These are phyloP conservation scores for Aphaenogaster rudis DNA, from an alignment of 1,140 invertebrate genomes.

Conservation along the genomic window DNA sequence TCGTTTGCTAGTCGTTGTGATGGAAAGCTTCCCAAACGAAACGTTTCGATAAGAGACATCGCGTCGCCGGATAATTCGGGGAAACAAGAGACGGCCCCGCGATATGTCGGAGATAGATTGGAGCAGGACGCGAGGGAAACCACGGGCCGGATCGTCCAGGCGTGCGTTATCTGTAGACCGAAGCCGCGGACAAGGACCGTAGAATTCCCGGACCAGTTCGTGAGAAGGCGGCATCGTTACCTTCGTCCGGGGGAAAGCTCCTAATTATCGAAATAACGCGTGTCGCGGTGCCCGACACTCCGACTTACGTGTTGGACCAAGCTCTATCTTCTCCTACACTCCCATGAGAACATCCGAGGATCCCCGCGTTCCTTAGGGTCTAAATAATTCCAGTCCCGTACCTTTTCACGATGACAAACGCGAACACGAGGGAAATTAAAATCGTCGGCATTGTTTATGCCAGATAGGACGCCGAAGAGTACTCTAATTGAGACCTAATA, in stretches of 20 bases:
- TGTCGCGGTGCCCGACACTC: slow-evolving; percentile 77
- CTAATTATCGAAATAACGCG: slow-evolving; percentile 83
- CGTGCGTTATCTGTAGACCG: slow-evolving; percentile 73
- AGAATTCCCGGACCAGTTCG: slow-evolving; percentile 79
- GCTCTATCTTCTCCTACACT: slow-evolving; percentile 70
- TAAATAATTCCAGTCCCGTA: slow-evolving; percentile 28
- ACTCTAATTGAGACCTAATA: slow-evolving; percentile 37
- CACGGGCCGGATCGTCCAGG: slow-evolving; percentile 40
- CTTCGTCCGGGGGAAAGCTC: slow-evolving; percentile 73
- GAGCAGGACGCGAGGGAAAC: slow-evolving; percentile 12
- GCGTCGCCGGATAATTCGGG: slow-evolving; percentile 9
- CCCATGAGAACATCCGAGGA: slow-evolving; percentile 60
- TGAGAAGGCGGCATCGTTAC: slow-evolving; percentile 75
- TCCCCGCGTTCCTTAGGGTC: not conserved
- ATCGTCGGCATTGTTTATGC: not conserved
- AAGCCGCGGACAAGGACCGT: slow-evolving; percentile 68
- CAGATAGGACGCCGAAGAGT: not conserved
- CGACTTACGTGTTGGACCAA: slow-evolving; percentile 75
- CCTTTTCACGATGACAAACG: slow-evolving; percentile 20
- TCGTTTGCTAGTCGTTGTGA: not conserved
- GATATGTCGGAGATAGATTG: slow-evolving; percentile 58
- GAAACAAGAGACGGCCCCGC: not conserved
- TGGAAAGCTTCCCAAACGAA: not conserved
- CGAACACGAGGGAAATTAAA: slow-evolving; percentile 10
- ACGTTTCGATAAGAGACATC: not conserved